Base-by-base conservation (phyloP, 2,888 invertebrate genomes). In the Nematopogon swammerdamellus region DNA sequence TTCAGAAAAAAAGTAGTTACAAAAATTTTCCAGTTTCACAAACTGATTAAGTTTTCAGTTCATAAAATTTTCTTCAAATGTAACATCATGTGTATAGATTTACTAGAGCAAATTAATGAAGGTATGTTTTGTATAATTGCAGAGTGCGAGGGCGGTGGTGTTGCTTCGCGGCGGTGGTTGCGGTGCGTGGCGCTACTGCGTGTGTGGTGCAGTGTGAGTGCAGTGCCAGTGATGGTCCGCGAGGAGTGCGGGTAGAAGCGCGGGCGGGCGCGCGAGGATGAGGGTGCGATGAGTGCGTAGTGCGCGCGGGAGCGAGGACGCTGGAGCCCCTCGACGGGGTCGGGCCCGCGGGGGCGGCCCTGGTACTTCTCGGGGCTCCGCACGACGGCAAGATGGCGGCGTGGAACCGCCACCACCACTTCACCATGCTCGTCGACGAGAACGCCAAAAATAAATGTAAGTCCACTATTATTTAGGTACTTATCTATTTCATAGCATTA, bases 321-420 rank as follows among this genome's bases (percentile, higher is more conserved):
- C 82, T 82, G 83, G 83, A 83, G 82, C 82, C 82, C 77, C 79
- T 79, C 81, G 81, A 80, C 81, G 79, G 79, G 76, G 79, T 79
- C 73, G 79, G 79, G 79, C 79, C 81, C 80, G 80, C 81, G 70
- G 79, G 79, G 77, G 80, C 79, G 79, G 81, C 79, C 79, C 76
- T 77, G 63, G 80, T 76, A 74, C 77, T 77, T 74, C 80, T 79
- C 70, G 80, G 80, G 80, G 79, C 80, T 79, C 79, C 80, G 64
- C 77, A 77, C 77, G 75, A 76, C 76, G 82, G 82, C 80, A 82
- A 83, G 75, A 85, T 85, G 85, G 85, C 85, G 66, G 80, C 80
- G 81, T 87, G 87, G 86, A 86, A 86, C 70, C 86, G 86, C 76
- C 86, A 87, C 80, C 86, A 86, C 74, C 86, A 86, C 73, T 82